Evolutionary conservation across 2,888 invertebrate genomes (phyloP), one percentile per base, ranked within the genome.

Genomic region (Torymus auratus): DNA sequence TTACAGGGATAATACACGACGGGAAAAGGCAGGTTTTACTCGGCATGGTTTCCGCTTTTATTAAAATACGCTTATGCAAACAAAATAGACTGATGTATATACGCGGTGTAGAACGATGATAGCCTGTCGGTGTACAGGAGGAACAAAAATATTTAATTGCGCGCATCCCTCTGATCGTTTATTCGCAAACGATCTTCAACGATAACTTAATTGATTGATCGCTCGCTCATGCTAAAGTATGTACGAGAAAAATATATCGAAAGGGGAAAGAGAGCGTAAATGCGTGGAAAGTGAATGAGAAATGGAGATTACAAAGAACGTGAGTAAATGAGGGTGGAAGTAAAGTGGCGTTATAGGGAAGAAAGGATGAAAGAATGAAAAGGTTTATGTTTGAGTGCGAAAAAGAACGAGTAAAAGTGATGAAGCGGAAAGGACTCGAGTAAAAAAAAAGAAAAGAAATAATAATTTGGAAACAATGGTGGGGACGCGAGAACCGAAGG

Each of bases 141-240:
- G 65, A 70, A 15, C 20, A 68, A 77, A 77, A 77, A 64, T 77
- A 13, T 13, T 65, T 70, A 77, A 70, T 70, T 65, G 64, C 17
- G 10, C 50, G 7, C 15, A 52, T 70, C 50, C 64, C 11, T 12
- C n/a, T 12, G 20, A 11, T 52, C n/a, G 5, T 67, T 41, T 5
- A 67, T 17, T 52, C 20, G 67, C n/a, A 15, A 13, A 68, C 17
- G 56, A 62, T 70, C 20, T 17, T 61, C 53, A 41, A 61, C 56
- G 77, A 70, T 64, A 77, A 70, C 62, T 70, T 56, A 58, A 52
- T 64, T 77, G 62, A n/a, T 55, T 20, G 17, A 41, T 55, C 52
- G 28, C 52, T 50, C 55, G 15, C 20, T n/a, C n/a, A 52, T 11
- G 52, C 20, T 68, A 61, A 75, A 67, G 58, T 61, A 53, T n/a